These are phyloP conservation scores for Ophioninae sp. DNA, from an alignment of 2,888 invertebrate genomes.

Conservation along the genomic window DNA sequence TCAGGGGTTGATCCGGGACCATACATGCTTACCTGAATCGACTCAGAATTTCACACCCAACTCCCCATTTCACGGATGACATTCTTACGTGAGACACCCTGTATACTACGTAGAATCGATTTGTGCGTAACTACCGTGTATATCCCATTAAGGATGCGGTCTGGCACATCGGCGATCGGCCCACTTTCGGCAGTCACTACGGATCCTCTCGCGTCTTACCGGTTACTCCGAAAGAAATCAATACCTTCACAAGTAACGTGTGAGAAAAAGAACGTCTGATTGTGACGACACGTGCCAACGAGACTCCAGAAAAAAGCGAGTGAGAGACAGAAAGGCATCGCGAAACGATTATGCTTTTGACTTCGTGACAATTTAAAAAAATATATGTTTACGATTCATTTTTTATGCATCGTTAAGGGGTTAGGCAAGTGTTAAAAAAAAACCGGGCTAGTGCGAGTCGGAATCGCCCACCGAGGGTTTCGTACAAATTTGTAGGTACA, in stretches of 20 bases:
- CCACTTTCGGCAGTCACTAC: slow-evolving; percentile 70
- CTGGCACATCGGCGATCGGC: slow-evolving; percentile 70
- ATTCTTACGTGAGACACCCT: too few species aligned
- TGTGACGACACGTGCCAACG: neutral
- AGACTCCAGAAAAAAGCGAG: neutral
- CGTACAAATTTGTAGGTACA: too few species aligned
- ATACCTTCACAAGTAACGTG: slow-evolving; percentile 32
- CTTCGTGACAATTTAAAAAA: neutral
- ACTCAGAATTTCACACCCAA: too few species aligned
- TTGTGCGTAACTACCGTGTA: slow-evolving; percentile 52
- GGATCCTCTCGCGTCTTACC: slow-evolving; percentile 12
- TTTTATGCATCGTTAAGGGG: neutral
- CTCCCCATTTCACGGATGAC: too few species aligned
- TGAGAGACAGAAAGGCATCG: neutral
- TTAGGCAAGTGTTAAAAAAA: neutral
- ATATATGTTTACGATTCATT: neutral
- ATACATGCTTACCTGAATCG: too few species aligned
- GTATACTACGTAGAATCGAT: slow-evolving; percentile 43
- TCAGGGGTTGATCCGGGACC: too few species aligned
- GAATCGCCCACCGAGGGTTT: too few species aligned
- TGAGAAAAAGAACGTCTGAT: slow-evolving; percentile 15
- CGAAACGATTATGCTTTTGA: neutral
- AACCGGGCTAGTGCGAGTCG: too few species aligned
- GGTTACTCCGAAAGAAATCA: slow-evolving; percentile 60
- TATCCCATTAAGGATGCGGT: slow-evolving; percentile 67